These are phyloP conservation scores for Diogma glabrata DNA, from an alignment of 2,888 invertebrate species.

Conservation along the genomic window DNA sequence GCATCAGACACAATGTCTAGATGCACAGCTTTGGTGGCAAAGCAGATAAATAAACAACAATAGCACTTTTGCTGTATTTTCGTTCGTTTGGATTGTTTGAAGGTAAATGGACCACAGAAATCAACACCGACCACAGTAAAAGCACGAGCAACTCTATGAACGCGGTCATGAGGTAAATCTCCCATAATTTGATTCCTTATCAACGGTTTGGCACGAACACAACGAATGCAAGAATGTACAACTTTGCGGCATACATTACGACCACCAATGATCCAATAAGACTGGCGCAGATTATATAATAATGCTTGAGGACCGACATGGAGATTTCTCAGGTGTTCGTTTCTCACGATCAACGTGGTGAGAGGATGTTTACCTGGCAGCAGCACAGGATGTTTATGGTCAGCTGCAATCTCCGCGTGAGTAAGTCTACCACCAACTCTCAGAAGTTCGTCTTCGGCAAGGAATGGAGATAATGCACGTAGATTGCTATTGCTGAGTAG, in stretches of 20 bases:
- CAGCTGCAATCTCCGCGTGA: too few species aligned
- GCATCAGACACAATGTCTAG: background rate
- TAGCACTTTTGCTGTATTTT: background rate
- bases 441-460: too few species aligned
- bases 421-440: too few species aligned
- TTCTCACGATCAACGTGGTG: background rate
- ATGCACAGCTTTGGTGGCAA: background rate
- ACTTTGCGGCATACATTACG: background rate
- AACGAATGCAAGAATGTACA: background rate
- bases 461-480: too few species aligned
- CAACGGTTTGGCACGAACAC: background rate
- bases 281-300: background rate
- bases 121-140: background rate
- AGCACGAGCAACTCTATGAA: too few species aligned
- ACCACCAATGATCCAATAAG: background rate
- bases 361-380: too few species aligned
- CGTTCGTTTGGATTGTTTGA: too few species aligned
- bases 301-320: background rate
- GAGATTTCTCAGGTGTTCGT: background rate
- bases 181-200: background rate
- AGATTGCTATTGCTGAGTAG: too few species aligned
- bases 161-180: too few species aligned
- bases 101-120: background rate
- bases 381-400: too few species aligned
- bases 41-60: background rate